Percentiles rank a stretch among this genome's conserved stretches.
Conservation (phyloP, 92 coral and sea anemone genomes). For the Zoanthus sociatus region DNA sequence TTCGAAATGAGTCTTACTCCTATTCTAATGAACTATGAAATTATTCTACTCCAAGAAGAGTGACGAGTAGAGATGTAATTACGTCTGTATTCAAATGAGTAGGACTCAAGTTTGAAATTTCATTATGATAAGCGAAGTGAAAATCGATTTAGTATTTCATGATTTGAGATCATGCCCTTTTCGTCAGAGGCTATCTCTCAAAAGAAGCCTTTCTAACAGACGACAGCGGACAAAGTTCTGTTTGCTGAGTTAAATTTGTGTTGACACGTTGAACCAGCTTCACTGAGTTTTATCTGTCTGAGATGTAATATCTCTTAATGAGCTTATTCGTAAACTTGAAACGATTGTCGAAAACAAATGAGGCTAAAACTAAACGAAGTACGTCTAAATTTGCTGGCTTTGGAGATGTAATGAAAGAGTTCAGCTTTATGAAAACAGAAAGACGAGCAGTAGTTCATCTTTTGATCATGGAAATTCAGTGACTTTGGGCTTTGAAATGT, state of each 20-base stretch:
- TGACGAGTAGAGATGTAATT: background rate
- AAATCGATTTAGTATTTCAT: background rate
- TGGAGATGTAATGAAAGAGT: background rate
- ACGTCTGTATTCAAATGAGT: constrained; percentile 1
- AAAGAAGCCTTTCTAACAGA: background rate
- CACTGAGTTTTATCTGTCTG: background rate
- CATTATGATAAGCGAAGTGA: background rate
- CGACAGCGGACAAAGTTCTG: background rate
- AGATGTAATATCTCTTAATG: background rate
- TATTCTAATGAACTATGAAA: background rate
- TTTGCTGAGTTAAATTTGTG: background rate
- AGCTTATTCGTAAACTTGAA: background rate
- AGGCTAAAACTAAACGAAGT: background rate
- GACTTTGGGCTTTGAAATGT: background rate
- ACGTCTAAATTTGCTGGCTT: background rate
- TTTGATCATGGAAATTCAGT: background rate
- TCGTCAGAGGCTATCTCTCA: background rate
- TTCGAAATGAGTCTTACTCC: background rate
- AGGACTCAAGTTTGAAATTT: background rate
- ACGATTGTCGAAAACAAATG: background rate
- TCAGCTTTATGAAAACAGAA: background rate
- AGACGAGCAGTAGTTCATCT: background rate
- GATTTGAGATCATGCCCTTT: background rate
- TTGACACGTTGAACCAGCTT: background rate
- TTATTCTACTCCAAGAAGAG: background rate